Conservation (phyloP, 1,140 invertebrate species). For the Drosophila malerkotliana region DNA sequence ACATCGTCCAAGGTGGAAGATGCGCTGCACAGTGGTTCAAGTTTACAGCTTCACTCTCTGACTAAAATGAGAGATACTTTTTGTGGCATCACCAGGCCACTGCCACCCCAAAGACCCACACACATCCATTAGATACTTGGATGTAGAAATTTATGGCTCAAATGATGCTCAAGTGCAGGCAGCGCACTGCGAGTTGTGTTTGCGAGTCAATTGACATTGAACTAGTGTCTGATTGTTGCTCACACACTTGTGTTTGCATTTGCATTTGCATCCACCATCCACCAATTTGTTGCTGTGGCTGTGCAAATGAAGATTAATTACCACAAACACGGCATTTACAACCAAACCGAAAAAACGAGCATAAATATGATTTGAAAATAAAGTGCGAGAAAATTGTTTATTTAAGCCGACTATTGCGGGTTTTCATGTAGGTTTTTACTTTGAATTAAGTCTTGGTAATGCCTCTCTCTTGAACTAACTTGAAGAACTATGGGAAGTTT, state of each 20-base stretch:
- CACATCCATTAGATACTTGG: constrained; percentile 5
- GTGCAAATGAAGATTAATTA: constrained; percentile 58
- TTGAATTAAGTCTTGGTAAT: too few species aligned
- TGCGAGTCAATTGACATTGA: constrained; percentile 74
- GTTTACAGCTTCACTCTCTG: neutral
- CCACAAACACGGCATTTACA: constrained; percentile 51
- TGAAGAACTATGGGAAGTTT: too few species aligned
- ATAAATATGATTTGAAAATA: constrained; percentile 28
- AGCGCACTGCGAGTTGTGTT: constrained; percentile 47
- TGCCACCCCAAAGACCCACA: neutral
- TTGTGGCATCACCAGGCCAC: neutral
- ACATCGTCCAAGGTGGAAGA: constrained; percentile 24
- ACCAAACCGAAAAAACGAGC: constrained; percentile 14
- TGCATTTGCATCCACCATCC: constrained; percentile 27
- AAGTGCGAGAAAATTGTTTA: neutral
- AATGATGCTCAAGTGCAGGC: constrained; percentile 58
- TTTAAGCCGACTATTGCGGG: too few species aligned
- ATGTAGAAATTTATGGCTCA: constrained; percentile 59
- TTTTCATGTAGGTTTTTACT: too few species aligned
- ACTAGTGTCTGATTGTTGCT: constrained; percentile 45
- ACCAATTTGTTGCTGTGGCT: constrained; percentile 28
- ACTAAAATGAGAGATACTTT: neutral
- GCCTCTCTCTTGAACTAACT: too few species aligned
- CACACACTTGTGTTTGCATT: constrained; percentile 1
- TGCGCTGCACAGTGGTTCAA: neutral